These are phyloP conservation scores for Thalassarche chlororhynchos DNA, from an alignment of 2,113 vertebrate genomes.

Conservation along the genomic window DNA sequence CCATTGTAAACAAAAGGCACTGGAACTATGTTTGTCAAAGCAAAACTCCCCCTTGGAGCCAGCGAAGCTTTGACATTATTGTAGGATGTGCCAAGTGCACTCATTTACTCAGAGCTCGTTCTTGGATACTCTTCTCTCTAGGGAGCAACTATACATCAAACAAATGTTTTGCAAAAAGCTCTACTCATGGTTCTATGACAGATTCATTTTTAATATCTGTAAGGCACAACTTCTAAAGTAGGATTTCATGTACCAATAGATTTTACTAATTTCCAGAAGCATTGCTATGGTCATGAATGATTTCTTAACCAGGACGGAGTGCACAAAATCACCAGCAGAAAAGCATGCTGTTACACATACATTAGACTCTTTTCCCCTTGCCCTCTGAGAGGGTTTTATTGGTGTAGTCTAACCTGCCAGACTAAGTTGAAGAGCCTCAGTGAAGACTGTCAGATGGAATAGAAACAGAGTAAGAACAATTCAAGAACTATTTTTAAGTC, in stretches of 20 bases:
- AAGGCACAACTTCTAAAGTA: constrained; percentile 2
- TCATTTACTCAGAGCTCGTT: constrained; percentile 19
- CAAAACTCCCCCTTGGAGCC: constrained; percentile 31
- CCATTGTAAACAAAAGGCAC: constrained; percentile 6
- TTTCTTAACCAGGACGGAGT: background rate
- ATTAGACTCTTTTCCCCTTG: background rate
- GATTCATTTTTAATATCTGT: constrained; percentile 61
- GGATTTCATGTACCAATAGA: background rate
- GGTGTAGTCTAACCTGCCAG: background rate
- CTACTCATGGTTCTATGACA: background rate
- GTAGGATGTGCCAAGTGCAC: background rate
- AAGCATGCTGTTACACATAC: background rate
- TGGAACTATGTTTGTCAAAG: constrained; percentile 32
- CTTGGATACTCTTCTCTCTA: background rate
- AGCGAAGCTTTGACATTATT: background rate
- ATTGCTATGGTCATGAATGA: background rate
- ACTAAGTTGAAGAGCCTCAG: background rate
- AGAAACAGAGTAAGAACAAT: background rate
- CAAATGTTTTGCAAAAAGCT: constrained; percentile 45
- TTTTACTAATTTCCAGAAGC: constrained; percentile 43
- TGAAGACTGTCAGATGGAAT: background rate
- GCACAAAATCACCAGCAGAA: background rate
- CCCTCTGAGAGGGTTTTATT: background rate
- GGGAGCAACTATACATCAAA: constrained; percentile 21
- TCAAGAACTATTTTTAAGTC: background rate